Evolutionary conservation across 1,140 invertebrate genomes (phyloP).

Genomic region (Lucilia cuprina): DNA sequence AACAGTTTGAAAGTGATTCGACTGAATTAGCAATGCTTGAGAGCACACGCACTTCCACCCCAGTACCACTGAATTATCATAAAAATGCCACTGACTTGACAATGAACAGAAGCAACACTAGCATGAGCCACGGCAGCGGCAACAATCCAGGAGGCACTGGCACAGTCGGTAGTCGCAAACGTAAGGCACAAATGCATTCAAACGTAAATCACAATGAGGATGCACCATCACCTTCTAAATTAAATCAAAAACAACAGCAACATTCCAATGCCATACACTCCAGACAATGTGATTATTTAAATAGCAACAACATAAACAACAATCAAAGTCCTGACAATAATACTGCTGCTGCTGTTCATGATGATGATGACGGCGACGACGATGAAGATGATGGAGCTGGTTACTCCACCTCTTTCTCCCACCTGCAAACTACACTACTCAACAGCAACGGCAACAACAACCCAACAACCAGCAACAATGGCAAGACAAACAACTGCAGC

Average conservation of each 20-base stretch:
- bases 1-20: constrained; percentile 55
- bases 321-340: constrained; percentile 21
- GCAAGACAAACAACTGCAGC: constrained; percentile 20
- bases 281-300: constrained; percentile 44
- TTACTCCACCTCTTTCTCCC: constrained; percentile 43
- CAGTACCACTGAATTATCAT: constrained; percentile 46
- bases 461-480: constrained; percentile 37
- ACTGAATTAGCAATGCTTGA: constrained; percentile 52
- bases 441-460: constrained; percentile 43
- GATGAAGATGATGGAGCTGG: constrained; percentile 6
- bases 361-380: constrained; percentile 20
- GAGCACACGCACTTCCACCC: constrained; percentile 50
- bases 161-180: constrained; percentile 33
- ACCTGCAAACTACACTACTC: constrained; percentile 48
- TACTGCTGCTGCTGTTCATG: constrained; percentile 43
- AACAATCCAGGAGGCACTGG: constrained; percentile 19
- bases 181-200: constrained; percentile 24
- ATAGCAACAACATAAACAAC: constrained; percentile 46
- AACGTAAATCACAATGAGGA: constrained; percentile 23
- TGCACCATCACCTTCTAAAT: constrained; percentile 36
- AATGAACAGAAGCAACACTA: background rate
- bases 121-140: background rate
- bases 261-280: constrained; percentile 39
- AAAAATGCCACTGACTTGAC: constrained; percentile 30
- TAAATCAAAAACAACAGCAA: constrained; percentile 35